These are phyloP conservation scores for Athetis lepigone DNA, from an alignment of 2,888 invertebrate species.

Conservation along the genomic window DNA sequence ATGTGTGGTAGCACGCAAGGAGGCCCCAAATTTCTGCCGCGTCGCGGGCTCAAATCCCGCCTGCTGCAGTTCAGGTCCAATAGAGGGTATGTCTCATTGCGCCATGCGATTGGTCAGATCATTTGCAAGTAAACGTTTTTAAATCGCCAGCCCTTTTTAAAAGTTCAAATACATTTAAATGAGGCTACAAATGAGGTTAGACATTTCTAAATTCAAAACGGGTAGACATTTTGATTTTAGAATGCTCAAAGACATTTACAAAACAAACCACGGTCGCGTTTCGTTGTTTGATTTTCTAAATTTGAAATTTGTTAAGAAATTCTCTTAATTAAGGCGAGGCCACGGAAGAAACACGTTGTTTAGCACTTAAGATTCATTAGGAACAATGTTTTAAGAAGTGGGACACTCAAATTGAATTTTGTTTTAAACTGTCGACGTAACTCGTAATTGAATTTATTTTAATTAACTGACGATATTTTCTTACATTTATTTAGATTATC, in stretches of 20 bases:
- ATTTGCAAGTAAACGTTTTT: slow-evolving; percentile 29
- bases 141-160: not conserved
- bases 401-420: slow-evolving; percentile 3
- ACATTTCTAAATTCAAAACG: slow-evolving; percentile 20
- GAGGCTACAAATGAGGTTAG: not conserved
- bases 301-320: slow-evolving; percentile 17
- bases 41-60: slow-evolving; percentile 97
- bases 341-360: slow-evolving; percentile 7
- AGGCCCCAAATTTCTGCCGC: slow-evolving; percentile 96
- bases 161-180: not conserved
- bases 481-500: not conserved
- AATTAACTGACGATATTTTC: not conserved
- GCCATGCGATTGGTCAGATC: slow-evolving; percentile 83
- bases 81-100: slow-evolving; percentile 94
- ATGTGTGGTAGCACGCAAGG: slow-evolving; percentile 90
- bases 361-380: slow-evolving; percentile 8
- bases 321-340: slow-evolving; percentile 24
- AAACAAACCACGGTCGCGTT: not conserved
- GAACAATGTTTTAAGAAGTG: slow-evolving; percentile 9
- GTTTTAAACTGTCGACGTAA: not conserved
- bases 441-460: not conserved
- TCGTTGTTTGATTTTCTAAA: slow-evolving; percentile 8
- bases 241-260: not conserved
- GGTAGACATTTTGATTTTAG: slow-evolving; percentile 7
- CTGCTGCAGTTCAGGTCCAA: slow-evolving; percentile 97